These are phyloP conservation scores for Melozone crissalis DNA, from an alignment of 2,113 vertebrate species.

Conservation along the genomic window DNA sequence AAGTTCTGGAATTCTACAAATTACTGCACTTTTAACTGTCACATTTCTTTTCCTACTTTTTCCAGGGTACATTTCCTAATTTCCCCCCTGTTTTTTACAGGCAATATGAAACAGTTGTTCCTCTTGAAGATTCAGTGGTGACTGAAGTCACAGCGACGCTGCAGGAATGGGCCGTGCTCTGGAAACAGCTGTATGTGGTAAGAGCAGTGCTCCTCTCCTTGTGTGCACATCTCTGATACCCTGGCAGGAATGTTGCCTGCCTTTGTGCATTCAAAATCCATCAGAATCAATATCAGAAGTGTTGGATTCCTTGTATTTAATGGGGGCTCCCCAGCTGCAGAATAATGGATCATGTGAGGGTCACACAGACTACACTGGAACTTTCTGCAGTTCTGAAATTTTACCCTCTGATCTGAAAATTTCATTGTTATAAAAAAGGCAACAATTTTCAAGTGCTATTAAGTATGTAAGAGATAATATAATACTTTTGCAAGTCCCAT, in stretches of 20 bases:
- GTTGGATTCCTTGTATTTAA: neutral
- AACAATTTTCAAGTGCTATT: neutral
- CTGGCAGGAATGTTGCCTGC: neutral
- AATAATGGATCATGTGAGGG: neutral
- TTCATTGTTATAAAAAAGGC: neutral
- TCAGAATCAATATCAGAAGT: neutral
- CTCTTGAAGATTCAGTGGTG: conserved; percentile 90
- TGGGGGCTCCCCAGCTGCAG: neutral
- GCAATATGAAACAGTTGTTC: conserved; percentile 91
- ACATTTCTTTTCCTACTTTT: neutral
- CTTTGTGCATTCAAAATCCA: neutral
- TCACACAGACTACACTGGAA: rapidly evolving
- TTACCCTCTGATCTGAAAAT: neutral
- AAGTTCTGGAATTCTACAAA: neutral
- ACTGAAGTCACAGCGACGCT: conserved; percentile 93
- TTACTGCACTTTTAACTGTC: neutral
- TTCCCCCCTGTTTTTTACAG: conserved; percentile 62
- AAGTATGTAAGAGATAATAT: neutral
- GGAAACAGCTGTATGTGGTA: conserved; percentile 98
- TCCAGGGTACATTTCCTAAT: neutral
- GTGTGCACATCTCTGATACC: neutral
- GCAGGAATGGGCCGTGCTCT: conserved; percentile 93
- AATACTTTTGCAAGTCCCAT: neutral
- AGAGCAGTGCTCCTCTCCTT: conserved; percentile 43
- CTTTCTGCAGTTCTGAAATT: neutral